Conservation (phyloP, 2,888 invertebrate species). For the Stictocephala bisonia region DNA sequence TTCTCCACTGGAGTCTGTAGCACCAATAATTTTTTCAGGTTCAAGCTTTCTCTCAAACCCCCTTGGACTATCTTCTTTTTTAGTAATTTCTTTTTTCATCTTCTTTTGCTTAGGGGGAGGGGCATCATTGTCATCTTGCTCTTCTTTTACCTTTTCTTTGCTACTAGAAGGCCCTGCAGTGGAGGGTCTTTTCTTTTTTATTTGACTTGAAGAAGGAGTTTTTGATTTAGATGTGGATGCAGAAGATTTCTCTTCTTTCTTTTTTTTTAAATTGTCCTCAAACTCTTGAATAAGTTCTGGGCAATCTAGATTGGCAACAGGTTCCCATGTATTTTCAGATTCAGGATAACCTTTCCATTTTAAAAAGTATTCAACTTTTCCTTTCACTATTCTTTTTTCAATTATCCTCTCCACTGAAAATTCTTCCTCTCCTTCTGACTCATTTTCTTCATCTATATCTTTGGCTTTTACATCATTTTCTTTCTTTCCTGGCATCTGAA, state of each 20-base stretch:
- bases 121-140: no score
- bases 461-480: no score
- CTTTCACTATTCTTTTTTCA: conserved; percentile 81
- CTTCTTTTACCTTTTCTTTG: conserved; percentile 47
- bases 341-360: conserved; percentile 87
- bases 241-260: conserved; percentile 65
- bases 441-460: no score
- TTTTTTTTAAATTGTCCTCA: conserved; percentile 80
- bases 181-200: conserved; percentile 57
- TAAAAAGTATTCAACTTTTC: conserved; percentile 77
- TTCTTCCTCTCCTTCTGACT: conserved; percentile 77
- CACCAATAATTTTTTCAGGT: conserved; percentile 91
- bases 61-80: no score
- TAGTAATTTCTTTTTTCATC: conserved; percentile 59
- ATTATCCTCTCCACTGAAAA: conserved; percentile 92
- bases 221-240: no score
- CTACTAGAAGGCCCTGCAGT: neutral
- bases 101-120: conserved; percentile 54
- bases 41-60: conserved; percentile 86
- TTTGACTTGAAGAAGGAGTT: conserved; percentile 61
- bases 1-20: conserved; percentile 92
- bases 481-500: no score
- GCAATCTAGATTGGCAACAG: conserved; percentile 92
- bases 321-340: conserved; percentile 94
- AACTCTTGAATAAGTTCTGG: conserved; percentile 88